These are phyloP conservation scores for Anoura caudifer DNA, from an alignment of 2,113 vertebrate species.

Conservation along the genomic window DNA sequence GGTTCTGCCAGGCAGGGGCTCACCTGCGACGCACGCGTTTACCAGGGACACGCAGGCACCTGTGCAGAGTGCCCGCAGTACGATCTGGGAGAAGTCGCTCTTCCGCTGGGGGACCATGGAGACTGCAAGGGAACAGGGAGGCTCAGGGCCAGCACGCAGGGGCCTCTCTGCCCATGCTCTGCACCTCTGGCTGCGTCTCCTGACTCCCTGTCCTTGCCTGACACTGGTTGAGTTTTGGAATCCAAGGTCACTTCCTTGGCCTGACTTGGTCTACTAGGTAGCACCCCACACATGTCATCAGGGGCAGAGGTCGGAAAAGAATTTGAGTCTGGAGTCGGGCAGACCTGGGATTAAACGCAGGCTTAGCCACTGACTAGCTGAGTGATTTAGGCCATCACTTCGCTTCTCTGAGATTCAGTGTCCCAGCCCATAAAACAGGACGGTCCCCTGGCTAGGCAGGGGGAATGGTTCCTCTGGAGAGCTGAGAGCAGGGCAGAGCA, in stretches of 20 bases:
- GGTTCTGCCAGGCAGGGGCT: not conserved
- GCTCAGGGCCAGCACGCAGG: not conserved
- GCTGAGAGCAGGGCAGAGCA: not conserved
- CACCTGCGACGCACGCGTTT: slow-evolving; percentile 95
- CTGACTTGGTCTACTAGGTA: not conserved
- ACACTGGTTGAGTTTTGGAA: not conserved
- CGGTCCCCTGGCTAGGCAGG: not conserved
- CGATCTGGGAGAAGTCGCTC: slow-evolving; percentile 83
- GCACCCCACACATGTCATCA: not conserved
- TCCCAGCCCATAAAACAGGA: not conserved
- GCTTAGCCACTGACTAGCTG: not conserved
- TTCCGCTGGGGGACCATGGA: slow-evolving; percentile 87
- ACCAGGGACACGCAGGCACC: slow-evolving; percentile 91
- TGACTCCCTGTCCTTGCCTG: too few relatives aligned
- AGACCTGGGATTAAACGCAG: not conserved
- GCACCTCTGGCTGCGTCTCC: rapidly evolving
- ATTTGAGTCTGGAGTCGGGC: not conserved
- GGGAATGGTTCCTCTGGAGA: not conserved
- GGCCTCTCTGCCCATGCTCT: rapidly evolving
- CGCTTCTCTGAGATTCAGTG: not conserved
- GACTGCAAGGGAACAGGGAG: slow-evolving; percentile 74
- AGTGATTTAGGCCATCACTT: not conserved
- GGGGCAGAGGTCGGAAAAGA: not conserved
- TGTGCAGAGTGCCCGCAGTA: slow-evolving; percentile 90
- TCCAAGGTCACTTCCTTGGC: not conserved